Evolutionary conservation across 2,113 vertebrate species (phyloP).

Genomic region (Mastomys coucha): DNA sequence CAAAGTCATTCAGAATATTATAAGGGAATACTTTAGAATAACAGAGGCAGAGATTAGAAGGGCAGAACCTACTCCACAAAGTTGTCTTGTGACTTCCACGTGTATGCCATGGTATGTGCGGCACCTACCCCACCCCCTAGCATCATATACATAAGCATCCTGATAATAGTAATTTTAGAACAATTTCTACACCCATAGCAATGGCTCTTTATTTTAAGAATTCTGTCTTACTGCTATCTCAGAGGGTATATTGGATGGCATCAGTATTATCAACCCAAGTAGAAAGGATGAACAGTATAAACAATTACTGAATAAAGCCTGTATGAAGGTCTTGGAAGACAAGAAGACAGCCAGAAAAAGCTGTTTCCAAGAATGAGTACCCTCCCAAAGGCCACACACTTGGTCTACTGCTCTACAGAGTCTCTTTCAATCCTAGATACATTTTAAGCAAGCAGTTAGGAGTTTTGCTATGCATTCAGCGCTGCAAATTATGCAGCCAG

Average conservation of each 20-base stretch:
- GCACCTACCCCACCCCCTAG: not conserved
- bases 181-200: not conserved
- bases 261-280: not conserved
- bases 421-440: conserved; percentile 2
- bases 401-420: not conserved
- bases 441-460: not conserved
- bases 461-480: conserved; percentile 2
- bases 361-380: not conserved
- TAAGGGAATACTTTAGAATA: not conserved
- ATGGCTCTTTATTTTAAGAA: conserved; percentile 8
- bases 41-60: no score
- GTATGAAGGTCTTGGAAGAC: not conserved
- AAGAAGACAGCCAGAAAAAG: not conserved
- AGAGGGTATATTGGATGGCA: not conserved
- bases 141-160: not conserved
- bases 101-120: not conserved
- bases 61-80: not conserved
- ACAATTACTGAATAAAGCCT: not conserved
- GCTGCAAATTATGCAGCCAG: not conserved
- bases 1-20: not conserved
- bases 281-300: not conserved
- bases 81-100: not conserved
- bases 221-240: not conserved
- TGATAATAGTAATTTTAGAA: not conserved
- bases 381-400: not conserved